Evolutionary conservation across 2,113 vertebrate genomes (phyloP), one percentile per base, ranked within the genome.

Genomic region (Dryoscopus gambensis): DNA sequence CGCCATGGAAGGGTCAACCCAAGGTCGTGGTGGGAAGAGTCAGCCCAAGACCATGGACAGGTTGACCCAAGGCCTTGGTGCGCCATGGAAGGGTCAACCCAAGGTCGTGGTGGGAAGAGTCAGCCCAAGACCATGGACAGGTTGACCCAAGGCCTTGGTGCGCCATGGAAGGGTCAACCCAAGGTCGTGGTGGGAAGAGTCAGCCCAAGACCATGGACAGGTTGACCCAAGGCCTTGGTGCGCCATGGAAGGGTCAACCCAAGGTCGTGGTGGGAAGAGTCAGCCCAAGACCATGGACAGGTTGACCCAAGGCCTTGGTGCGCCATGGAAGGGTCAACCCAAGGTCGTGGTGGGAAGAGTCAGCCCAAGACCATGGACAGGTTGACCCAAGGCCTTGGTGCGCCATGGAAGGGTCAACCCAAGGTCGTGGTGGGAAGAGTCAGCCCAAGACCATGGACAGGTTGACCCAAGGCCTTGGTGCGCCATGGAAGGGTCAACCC

Each of bases 61-160:
- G 15, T 55, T 22, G 27, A 2, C 1, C 7, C 42, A 25, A 27
- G 23, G 17, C 27, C 0, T 3, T 47, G 44, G 44, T 47, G 23
- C 23, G 1, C 13, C 33, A 11, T 15, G 10, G 24, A 8, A 49
- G 2, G 62, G 23, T 47, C 6, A 9, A 9, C 8, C 13, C 42
- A 47, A 47, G 9, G 8, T 37, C 7, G 1, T 47, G n/a, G 9
- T 37, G 15, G 27, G 0, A n/a, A n/a, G n/a, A n/a, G n/a, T n/a
- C n/a, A n/a, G n/a, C n/a, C n/a, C n/a, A n/a, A n/a, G n/a, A 5
- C 16, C 33, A 15, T 15, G 21, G 44, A 28, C 30, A 0, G n/a
- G 25, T 28, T 5, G 6, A 15, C 13, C 11, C 24, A 35, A 68
- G 9, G 9, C 15, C 4, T 3, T 39, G 33, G 39, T 46, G 7